Evolutionary conservation across 2,888 invertebrate species (phyloP), one percentile per base, ranked within the genome.

Genomic region (Eupithecia inturbata): DNA sequence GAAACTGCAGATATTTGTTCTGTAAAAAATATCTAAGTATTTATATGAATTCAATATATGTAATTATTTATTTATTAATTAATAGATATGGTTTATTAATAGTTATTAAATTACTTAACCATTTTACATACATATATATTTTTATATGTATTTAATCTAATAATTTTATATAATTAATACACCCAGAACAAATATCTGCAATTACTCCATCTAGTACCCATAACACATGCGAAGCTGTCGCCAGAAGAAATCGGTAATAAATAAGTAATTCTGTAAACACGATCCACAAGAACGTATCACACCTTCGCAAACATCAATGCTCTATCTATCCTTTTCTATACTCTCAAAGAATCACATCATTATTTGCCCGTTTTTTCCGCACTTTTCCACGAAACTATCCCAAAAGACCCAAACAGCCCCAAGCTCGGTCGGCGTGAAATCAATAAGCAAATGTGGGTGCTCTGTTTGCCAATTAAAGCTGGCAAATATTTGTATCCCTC

Each of bases 381-480:
- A 64, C 5, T 64, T 36, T 64, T 12, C 64, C 62, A 36, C 63
- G n/a, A 33, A 33, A 66, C 66, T 66, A 66, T 66, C 26, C 22
- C 36, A 4, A 22, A 66, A 41, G 19, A 26, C 26, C 57, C 26
- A 3, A 53, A 26, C 57, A 22, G 26, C 26, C 14, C 57, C 57
- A 26, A 57, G 57, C 57, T 26, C 67, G 22, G 67, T 22, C 53
- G 26, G 53, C 41, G 57, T n/a, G 64, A 64, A 72, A 75, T 75
- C 75, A 72, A 75, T 75, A 75, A 70, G 76, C 63, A 73, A 79
- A 85, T 83, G 78, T 81, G 82, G 81, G 81, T 71, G 77, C 41
- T 67, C 73, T 79, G 81, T 83, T 82, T 85, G 81, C 72, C 81
- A 83, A 83, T 84, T 85, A 84, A 82, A 84, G 67, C 68, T 74